Conservation (phyloP, 2,888 invertebrate species). For the Alcis repandata region DNA sequence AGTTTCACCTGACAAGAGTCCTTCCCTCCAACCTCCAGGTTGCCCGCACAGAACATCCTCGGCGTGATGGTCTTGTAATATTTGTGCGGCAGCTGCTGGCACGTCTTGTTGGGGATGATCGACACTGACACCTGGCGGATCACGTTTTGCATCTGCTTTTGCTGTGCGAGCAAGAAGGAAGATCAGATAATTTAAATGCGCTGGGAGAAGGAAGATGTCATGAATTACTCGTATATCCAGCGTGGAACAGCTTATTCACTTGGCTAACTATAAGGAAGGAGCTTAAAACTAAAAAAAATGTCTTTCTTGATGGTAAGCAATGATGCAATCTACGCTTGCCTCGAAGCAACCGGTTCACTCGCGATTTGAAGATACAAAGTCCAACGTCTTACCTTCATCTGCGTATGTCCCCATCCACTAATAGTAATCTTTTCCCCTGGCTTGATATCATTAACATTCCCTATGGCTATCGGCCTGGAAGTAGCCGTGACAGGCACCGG, state of each 20-base stretch:
- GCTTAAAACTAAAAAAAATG: no score
- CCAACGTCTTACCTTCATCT: slow-evolving; percentile 57
- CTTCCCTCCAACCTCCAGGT: slow-evolving; percentile 61
- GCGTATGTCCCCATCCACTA: slow-evolving; percentile 77
- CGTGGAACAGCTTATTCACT: no score
- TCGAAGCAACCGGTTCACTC: no score
- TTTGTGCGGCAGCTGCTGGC: slow-evolving; percentile 56
- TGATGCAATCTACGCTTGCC: no score
- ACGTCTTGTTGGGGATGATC: slow-evolving; percentile 56
- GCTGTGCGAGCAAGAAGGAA: slow-evolving; percentile 48
- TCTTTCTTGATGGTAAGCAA: no score
- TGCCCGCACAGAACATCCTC: slow-evolving; percentile 80
- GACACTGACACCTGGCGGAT: slow-evolving; percentile 70
- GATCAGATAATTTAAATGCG: background rate
- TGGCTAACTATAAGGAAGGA: no score
- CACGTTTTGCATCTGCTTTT: slow-evolving; percentile 70
- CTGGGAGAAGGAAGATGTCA: no score
- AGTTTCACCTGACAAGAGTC: slow-evolving; percentile 76
- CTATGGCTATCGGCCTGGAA: slow-evolving; percentile 74
- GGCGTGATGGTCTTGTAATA: slow-evolving; percentile 66
- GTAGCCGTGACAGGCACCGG: slow-evolving; percentile 64
- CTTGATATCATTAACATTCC: slow-evolving; percentile 56
- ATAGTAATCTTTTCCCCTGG: slow-evolving; percentile 62
- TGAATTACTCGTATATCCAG: no score
- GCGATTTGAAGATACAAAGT: no score